Evolutionary conservation across 2,888 invertebrate genomes (phyloP), one percentile per base, ranked within the genome.

Genomic region (Pseudolycoriella hygida): DNA sequence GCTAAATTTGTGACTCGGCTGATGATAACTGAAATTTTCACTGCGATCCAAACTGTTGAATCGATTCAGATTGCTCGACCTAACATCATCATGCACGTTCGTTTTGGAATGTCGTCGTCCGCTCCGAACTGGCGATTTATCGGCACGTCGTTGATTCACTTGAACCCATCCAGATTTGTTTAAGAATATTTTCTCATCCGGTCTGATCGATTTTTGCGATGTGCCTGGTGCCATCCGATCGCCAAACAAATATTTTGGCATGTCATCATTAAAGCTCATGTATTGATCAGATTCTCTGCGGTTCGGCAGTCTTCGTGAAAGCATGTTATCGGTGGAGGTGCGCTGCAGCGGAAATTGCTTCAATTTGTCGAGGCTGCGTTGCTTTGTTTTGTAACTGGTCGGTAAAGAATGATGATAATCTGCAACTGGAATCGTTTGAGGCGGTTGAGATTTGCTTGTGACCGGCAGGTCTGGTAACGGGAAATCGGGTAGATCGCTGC

Each of bases 121-220:
- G 17, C 17, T 37, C 2, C 20, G 38, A 32, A 30, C 49, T 17
- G 52, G 47, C 2, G 52, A 55, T 47, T 56, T 61, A 46, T 66
- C 64, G 46, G 64, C 60, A 44, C 57, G 55, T 38, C 56, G 56
- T 5, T 60, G 53, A 48, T 65, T 67, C 2, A 69, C 68, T 52
- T 68, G 67, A n/a, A 68, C 67, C 68, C 67, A 68, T 17, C 68
- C 68, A 25, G 68, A 67, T 46, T 65, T 65, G 49, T 64, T 66
- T 3, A 66, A 54, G 42, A 60, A 65, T 39, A 66, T 64, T 52
- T 64, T 61, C 50, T 61, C 62, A 46, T 58, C 59, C 15, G n/a
- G 5, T 40, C 42, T 17, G 30, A 14, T 31, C 17, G 32, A 25
- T 17, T 43, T 25, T 25, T 43, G 25, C 20, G 31, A 31, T 14